A percentile compares a stretch with the other conserved stretches of the same genome.
These are phyloP conservation scores for Sciurus niger DNA, from an alignment of 2,113 vertebrate genomes.

Conservation along the genomic window DNA sequence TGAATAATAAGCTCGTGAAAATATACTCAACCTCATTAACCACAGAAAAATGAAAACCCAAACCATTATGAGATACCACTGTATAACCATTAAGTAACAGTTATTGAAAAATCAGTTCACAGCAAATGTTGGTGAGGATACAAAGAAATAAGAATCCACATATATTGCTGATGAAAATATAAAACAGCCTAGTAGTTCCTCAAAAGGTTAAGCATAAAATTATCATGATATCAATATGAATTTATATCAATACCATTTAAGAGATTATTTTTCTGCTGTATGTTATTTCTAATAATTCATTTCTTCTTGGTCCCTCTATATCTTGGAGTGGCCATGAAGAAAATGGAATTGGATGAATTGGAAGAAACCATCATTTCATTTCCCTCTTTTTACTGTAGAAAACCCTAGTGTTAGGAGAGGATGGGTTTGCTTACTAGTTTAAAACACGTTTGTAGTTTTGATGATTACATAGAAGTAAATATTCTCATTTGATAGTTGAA, in stretches of 20 bases:
- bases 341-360: not conserved
- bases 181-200: not conserved
- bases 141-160: not conserved
- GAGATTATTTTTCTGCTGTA: not conserved
- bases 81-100: too few relatives aligned
- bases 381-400: not conserved
- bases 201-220: not conserved
- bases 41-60: not conserved
- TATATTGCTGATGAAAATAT: not conserved
- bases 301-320: not conserved
- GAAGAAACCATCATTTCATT: not conserved
- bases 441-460: slow-evolving; percentile 1
- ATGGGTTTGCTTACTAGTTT: not conserved
- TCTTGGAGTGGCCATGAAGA: not conserved
- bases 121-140: not conserved
- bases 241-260: not conserved
- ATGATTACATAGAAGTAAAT: not conserved
- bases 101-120: not conserved
- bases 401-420: not conserved
- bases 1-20: not conserved
- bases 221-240: not conserved
- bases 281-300: not conserved
- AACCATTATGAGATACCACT: not conserved
- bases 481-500: not conserved
- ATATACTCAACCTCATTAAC: not conserved